Conservation (phyloP, 2,797 vertebrate species). For the Neosilurus hyrtlii region DNA sequence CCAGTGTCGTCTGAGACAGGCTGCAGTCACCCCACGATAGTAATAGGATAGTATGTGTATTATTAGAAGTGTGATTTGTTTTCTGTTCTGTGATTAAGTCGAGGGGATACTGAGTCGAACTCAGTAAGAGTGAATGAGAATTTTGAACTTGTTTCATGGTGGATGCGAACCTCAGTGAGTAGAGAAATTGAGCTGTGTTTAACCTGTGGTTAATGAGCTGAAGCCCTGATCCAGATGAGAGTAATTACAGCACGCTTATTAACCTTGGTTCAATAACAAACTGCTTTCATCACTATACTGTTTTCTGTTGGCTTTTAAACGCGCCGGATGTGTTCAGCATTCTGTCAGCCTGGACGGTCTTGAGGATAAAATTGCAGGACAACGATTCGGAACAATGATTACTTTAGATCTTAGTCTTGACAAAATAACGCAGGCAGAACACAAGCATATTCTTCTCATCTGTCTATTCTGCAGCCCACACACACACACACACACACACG, state of each 20-base stretch:
- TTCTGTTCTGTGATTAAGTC: not conserved
- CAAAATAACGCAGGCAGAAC: not conserved
- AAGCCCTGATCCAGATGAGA: not conserved
- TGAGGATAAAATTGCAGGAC: not conserved
- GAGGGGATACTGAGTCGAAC: not conserved
- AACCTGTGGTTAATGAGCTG: slow-evolving; percentile 13
- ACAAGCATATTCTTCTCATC: not conserved
- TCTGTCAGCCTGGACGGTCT: not conserved
- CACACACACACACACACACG: not conserved
- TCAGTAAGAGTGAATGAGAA: not conserved
- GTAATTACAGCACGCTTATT: not conserved
- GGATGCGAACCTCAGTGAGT: not conserved
- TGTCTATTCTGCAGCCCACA: not conserved
- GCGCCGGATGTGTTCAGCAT: not conserved
- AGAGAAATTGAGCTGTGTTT: not conserved
- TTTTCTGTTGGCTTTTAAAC: not conserved
- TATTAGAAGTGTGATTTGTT: not conserved
- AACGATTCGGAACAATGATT: not conserved
- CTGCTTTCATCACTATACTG: not conserved
- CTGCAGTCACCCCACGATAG: no score
- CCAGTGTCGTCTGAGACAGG: no score
- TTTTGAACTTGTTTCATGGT: not conserved
- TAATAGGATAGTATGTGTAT: not conserved
- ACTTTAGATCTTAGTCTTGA: not conserved
- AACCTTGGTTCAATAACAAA: not conserved